These are phyloP conservation scores for Phenganax stokvisi DNA, from an alignment of 92 coral and sea anemone genomes.

Conservation along the genomic window DNA sequence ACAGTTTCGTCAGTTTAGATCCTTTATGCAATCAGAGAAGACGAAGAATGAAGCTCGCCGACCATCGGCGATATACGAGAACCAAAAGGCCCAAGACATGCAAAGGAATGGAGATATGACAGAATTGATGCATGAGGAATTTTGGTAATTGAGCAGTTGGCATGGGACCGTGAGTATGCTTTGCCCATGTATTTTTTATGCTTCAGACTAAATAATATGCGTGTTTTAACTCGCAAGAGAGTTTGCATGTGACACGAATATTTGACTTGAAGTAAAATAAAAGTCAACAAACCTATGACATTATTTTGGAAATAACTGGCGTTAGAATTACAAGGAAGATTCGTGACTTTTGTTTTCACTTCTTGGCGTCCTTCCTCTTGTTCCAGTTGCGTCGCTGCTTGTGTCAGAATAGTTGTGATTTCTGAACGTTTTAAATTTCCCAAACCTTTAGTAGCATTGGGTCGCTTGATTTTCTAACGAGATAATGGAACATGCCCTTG, in stretches of 20 bases:
- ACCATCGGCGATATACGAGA: no score
- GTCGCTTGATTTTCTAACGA: conserved; percentile 66
- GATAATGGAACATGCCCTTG: not conserved
- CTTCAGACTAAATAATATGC: no score
- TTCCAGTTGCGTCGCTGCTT: conserved; percentile 72
- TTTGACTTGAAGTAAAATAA: not conserved
- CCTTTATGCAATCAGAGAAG: not conserved
- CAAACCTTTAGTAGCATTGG: conserved; percentile 61
- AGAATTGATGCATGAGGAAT: no score
- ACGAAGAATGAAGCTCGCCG: not conserved
- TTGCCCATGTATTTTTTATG: no score
- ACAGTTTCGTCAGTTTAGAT: not conserved
- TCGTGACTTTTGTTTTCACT: conserved; percentile 74
- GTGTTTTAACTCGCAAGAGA: not conserved
- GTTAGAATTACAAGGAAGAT: conserved; percentile 62
- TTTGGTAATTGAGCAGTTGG: no score
- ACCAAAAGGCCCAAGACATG: no score
- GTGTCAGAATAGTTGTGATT: conserved; percentile 65
- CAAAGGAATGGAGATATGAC: no score
- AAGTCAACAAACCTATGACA: not conserved
- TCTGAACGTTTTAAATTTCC: conserved; percentile 82
- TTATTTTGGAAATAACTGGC: conserved; percentile 24
- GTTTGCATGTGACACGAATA: not conserved
- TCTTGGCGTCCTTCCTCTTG: conserved; percentile 73
- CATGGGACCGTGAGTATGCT: no score